These are phyloP conservation scores for Eristalis arbustorum DNA, from an alignment of 2,888 invertebrate genomes.

Conservation along the genomic window DNA sequence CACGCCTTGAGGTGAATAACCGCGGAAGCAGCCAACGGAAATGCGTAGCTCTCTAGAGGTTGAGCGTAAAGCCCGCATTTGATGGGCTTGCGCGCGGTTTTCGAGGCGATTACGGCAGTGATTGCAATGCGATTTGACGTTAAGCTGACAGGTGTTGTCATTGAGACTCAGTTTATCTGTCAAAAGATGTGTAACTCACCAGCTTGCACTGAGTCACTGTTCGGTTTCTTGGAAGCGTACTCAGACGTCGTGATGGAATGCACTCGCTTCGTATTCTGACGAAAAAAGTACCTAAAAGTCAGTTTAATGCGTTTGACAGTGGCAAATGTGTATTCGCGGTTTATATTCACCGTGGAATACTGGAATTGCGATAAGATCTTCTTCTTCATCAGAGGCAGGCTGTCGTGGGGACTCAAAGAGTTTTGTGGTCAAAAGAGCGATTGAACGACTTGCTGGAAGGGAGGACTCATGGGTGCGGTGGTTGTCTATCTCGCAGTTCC, in stretches of 20 bases:
- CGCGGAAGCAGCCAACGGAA: neutral
- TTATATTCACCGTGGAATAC: no score
- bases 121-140: neutral
- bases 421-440: no score
- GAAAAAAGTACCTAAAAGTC: neutral
- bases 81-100: neutral
- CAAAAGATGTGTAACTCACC: neutral
- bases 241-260: neutral
- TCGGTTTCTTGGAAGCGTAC: neutral
- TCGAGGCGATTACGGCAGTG: neutral
- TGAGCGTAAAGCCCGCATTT: neutral
- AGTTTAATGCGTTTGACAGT: neutral
- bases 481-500: no score
- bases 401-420: no score
- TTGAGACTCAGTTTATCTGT: neutral
- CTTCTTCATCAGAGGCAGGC: no score
- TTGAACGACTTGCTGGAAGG: no score
- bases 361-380: no score
- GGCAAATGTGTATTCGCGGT: neutral
- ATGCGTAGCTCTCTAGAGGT: neutral
- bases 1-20: neutral
- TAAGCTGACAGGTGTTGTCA: neutral
- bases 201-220: neutral
- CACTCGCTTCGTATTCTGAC: neutral
- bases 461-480: no score